Evolutionary conservation across 2,113 vertebrate genomes (phyloP).

Genomic region (Pyrgilauda ruficollis): DNA sequence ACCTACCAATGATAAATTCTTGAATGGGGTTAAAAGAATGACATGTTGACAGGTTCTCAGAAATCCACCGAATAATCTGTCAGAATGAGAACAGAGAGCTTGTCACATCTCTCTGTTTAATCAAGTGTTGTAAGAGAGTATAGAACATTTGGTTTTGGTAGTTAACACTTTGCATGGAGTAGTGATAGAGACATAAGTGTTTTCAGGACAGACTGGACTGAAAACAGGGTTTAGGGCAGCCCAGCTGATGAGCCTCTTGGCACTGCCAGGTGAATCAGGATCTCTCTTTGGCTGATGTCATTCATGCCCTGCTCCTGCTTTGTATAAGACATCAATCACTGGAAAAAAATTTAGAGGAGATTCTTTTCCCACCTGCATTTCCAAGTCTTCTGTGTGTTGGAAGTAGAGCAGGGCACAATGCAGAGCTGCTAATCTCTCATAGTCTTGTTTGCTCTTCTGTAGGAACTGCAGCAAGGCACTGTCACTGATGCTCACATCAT

Average conservation of each 20-base stretch:
- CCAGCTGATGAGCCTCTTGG: not conserved
- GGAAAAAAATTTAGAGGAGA: not conserved
- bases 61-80: conserved; percentile 91
- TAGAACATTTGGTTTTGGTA: not conserved
- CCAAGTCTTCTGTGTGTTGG: not conserved
- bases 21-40: conserved; percentile 89
- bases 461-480: conserved; percentile 77
- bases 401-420: conserved; percentile 84
- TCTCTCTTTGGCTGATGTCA: not conserved
- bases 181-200: not conserved
- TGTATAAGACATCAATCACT: not conserved
- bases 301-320: not conserved
- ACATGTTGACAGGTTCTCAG: conserved; percentile 80
- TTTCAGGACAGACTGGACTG: not conserved
- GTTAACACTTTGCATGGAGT: not conserved
- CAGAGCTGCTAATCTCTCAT: conserved; percentile 81
- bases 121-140: not conserved
- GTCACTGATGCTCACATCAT: conserved; percentile 66
- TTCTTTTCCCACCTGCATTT: conserved; percentile 69
- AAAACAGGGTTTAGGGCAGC: not conserved
- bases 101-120: not conserved
- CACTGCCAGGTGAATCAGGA: not conserved
- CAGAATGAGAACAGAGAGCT: not conserved
- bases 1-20: conserved; percentile 92
- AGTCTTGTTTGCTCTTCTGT: conserved; percentile 64